These are phyloP conservation scores for Colostygia pectinataria DNA, from an alignment of 2,888 invertebrate genomes.

Conservation along the genomic window DNA sequence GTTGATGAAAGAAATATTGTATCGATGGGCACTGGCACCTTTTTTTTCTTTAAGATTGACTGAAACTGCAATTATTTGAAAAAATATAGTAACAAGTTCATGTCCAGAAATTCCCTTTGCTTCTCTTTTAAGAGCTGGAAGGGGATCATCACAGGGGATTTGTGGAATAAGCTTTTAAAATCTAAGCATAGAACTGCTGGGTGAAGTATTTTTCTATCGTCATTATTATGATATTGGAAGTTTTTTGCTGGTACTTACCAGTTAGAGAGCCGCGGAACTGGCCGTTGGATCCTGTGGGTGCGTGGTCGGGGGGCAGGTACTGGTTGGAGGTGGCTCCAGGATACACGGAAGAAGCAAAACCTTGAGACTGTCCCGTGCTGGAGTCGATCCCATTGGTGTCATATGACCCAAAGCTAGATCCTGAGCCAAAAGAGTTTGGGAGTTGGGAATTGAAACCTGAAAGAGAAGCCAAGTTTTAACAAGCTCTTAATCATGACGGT, in stretches of 20 bases:
- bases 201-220: too few species aligned
- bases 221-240: too few species aligned
- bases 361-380: conserved; percentile 28
- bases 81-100: too few species aligned
- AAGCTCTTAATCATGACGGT: too few species aligned
- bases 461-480: background rate
- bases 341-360: conserved; percentile 39
- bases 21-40: background rate
- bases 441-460: conserved; percentile 23
- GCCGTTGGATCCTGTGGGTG: conserved; percentile 46
- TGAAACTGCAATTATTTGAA: too few species aligned
- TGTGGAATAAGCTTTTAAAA: too few species aligned
- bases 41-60: too few species aligned
- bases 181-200: too few species aligned
- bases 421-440: conserved; percentile 26
- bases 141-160: too few species aligned
- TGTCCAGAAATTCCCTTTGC: too few species aligned
- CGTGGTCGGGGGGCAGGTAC: conserved; percentile 69
- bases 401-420: conserved; percentile 15
- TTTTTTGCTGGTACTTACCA: conserved; percentile 26
- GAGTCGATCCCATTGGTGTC: conserved; percentile 34
- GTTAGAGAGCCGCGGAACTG: conserved; percentile 37
- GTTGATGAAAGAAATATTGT: conserved; percentile 3
- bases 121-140: too few species aligned
- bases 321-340: conserved; percentile 65